phyloP scores from a whole-genome alignment of 1,140 invertebrate genomes.

The Sycophila sp. region DNA sequence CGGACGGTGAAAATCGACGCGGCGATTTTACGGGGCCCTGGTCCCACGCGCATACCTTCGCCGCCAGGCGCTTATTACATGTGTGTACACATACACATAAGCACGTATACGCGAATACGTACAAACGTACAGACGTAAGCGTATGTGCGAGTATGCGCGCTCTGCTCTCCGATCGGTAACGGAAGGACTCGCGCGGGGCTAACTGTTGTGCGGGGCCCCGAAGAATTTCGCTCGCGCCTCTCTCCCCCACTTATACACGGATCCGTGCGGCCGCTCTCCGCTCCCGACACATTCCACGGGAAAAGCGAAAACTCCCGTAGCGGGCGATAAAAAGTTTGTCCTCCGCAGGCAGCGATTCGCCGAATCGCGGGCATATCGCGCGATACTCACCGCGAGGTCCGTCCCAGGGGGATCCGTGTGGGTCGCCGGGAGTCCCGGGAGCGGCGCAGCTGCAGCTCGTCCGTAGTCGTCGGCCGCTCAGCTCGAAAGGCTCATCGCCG shows the following conservation, averaged over 20 bases:
- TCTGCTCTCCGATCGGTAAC: conserved; percentile 17
- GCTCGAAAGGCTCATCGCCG: background rate
- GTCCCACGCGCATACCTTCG: no score
- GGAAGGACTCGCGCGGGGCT: conserved; percentile 16
- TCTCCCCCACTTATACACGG: background rate
- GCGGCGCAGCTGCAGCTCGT: background rate
- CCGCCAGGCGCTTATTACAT: no score
- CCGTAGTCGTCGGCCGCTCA: background rate
- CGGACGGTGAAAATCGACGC: background rate
- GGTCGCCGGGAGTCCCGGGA: background rate
- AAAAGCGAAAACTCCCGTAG: background rate
- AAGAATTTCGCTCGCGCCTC: conserved; percentile 31
- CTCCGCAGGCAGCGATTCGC: conserved; percentile 4
- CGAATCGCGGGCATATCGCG: no score
- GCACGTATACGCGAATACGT: background rate
- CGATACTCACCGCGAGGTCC: no score
- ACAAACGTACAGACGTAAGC: no score
- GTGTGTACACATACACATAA: background rate
- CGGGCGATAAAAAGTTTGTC: no score
- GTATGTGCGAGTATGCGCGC: no score
- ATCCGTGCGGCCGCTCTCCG: background rate
- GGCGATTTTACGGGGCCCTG: background rate
- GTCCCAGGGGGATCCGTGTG: no score
- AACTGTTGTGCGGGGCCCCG: conserved; percentile 15
- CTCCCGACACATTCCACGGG: background rate